Base-by-base conservation (phyloP, 2,113 vertebrate species). In the Tenrec ecaudatus region DNA sequence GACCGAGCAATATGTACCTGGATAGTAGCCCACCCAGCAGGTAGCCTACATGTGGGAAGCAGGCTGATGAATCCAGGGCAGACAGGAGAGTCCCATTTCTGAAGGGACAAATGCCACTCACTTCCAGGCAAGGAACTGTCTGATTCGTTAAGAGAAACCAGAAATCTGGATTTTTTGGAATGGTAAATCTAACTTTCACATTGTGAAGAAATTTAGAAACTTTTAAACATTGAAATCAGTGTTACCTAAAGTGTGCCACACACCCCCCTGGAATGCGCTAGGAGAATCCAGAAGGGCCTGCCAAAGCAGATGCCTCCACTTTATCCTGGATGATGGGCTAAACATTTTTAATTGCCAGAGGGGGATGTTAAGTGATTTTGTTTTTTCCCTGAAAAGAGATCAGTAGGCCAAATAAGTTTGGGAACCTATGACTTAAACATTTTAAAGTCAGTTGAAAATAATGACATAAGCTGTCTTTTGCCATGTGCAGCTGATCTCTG, bases 11-110 rank as follows among this genome's bases (percentile, higher is more conserved):
- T 6, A 0, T 1, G 0, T 22, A 62, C 68, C 53, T 60, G 0
- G 5, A 9, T 6, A 53, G 47, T 14, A 53, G 47, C 47, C 47
- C 47, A 33, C 40, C 57, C 4, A 12, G 12, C 29, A 20, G 68
- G 68, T n/a, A 69, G 27, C 20, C 0, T n/a, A 6, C 1, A 0
- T 14, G 91, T 25, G 43, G 43, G 53, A 29, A 17, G 2, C 29
- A 19, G 58, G 33, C 0, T 1, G 7, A 3, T 31, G 78, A 80
- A 77, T 19, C 22, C 3, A 2, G 33, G 71, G 38, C 43, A 17
- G 82, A 33, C 0, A 0, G 0, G 3, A 27, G 68, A 19, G 31
- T 27, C 31, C 31, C n/a, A 0, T 20, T 1, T 17, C 29, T n/a
- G 0, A 58, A 36, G 19, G 19, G 8, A 17, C 7, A 20, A 38